Evolutionary conservation across 2,113 vertebrate genomes (phyloP).

Genomic region (Pungitius pungitius): DNA sequence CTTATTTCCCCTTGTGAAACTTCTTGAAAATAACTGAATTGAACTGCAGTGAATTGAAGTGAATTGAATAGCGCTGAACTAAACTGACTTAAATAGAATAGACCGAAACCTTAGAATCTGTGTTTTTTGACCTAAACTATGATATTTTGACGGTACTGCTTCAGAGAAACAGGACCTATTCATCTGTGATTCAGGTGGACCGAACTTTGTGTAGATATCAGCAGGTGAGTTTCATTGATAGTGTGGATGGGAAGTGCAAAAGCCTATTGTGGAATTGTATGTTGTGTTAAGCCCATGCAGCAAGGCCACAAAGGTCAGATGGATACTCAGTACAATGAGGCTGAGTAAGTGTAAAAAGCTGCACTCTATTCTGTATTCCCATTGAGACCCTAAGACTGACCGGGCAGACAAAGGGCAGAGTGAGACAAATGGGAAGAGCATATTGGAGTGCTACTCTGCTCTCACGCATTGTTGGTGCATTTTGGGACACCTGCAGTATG

Average conservation of each 20-base stretch:
- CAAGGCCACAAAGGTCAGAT: constrained; percentile 65
- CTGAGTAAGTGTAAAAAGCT: constrained; percentile 72
- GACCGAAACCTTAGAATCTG: constrained; percentile 10
- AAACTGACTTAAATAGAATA: constrained; percentile 9
- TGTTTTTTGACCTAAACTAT: constrained; percentile 24
- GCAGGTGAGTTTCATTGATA: constrained; percentile 17
- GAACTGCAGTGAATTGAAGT: not conserved
- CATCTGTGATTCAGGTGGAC: not conserved
- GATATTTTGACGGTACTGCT: constrained; percentile 21
- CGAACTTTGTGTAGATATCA: constrained; percentile 2
- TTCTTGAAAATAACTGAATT: constrained; percentile 30
- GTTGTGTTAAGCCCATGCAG: constrained; percentile 41
- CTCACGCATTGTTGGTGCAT: constrained; percentile 55
- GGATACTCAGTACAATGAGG: constrained; percentile 54
- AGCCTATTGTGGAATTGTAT: constrained; percentile 21
- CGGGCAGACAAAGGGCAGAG: constrained; percentile 65
- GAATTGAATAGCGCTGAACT: constrained; percentile 13
- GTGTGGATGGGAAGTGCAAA: constrained; percentile 30
- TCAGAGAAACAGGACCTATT: constrained; percentile 9
- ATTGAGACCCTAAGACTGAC: constrained; percentile 69
- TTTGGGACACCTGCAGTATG: constrained; percentile 39
- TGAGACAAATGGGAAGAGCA: constrained; percentile 75
- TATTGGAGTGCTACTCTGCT: constrained; percentile 62
- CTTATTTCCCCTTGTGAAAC: constrained; percentile 7
- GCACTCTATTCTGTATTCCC: constrained; percentile 72